Evolutionary conservation across 2,113 vertebrate genomes (phyloP).

Genomic region (Chloebia gouldiae): DNA sequence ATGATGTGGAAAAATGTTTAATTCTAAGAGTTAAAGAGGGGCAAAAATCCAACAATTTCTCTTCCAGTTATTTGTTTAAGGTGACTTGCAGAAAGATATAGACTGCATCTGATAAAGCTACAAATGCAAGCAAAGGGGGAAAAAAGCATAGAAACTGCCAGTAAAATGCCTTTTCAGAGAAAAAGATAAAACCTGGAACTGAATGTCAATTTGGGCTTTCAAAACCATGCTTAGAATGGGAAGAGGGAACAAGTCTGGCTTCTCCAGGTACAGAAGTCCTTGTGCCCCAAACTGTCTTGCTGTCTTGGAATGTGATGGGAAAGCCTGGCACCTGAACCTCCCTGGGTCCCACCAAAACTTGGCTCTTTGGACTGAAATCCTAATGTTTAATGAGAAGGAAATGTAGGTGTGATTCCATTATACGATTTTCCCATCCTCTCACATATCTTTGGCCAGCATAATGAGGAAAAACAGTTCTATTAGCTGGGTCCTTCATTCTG

Average conservation of each 20-base stretch:
- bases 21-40: background rate
- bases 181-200: conserved; percentile 36
- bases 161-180: conserved; percentile 5
- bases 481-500: background rate
- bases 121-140: background rate
- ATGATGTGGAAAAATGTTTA: background rate
- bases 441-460: accelerated
- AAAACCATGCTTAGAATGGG: background rate
- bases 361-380: background rate
- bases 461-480: background rate
- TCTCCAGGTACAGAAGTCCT: background rate
- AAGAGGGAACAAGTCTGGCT: background rate
- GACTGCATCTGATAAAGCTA: conserved; percentile 7
- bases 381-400: background rate
- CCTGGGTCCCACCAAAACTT: background rate
- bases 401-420: background rate
- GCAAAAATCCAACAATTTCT: background rate
- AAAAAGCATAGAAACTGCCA: background rate
- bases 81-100: background rate
- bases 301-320: background rate
- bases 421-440: background rate
- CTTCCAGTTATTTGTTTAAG: background rate
- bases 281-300: background rate
- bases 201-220: background rate
- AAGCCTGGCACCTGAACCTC: background rate